Evolutionary conservation across 2,888 invertebrate species (phyloP).

Genomic region (Zaprionus lineosus): DNA sequence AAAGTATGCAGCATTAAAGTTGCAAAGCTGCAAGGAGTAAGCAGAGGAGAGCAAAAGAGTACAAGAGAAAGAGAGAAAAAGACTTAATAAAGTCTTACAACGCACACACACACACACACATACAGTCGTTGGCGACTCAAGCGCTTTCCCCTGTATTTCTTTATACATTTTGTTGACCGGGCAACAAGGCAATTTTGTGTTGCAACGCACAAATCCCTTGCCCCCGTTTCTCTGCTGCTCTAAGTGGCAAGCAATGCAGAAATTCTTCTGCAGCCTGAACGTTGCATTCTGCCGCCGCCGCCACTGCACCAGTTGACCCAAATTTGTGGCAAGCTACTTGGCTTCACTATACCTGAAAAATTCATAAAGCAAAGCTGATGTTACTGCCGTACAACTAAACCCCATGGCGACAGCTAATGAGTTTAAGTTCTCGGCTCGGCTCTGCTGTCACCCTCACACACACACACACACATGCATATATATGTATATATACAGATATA

Average conservation of each 20-base stretch:
- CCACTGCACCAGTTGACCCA: conserved; percentile 72
- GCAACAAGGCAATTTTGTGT: conserved; percentile 63
- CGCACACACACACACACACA: conserved; percentile 17
- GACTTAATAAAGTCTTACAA: too few species aligned
- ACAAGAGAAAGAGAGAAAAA: not conserved
- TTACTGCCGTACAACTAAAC: conserved; percentile 55
- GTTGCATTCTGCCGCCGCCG: conserved; percentile 10
- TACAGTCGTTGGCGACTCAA: conserved; percentile 49
- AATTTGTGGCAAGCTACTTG: conserved; percentile 68
- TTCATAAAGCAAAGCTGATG: conserved; percentile 52
- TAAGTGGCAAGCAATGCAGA: conserved; percentile 9
- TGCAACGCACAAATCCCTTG: conserved; percentile 22
- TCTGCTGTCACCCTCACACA: conserved; percentile 42
- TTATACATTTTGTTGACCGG: conserved; percentile 4
- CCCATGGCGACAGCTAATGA: conserved; percentile 69
- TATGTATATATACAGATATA: too few species aligned
- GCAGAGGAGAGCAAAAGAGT: not conserved
- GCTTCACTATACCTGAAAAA: conserved; percentile 56
- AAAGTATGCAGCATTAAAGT: conserved; percentile 54
- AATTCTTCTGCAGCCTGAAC: conserved; percentile 34
- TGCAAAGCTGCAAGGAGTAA: too few species aligned
- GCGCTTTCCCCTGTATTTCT: conserved; percentile 51
- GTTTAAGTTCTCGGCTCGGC: conserved; percentile 71
- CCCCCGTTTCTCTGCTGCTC: not conserved
- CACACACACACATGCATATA: conserved; percentile 38